Evolutionary conservation across 2,888 invertebrate genomes (phyloP), one percentile per base, ranked within the genome.

Genomic region (Drosophila merina): DNA sequence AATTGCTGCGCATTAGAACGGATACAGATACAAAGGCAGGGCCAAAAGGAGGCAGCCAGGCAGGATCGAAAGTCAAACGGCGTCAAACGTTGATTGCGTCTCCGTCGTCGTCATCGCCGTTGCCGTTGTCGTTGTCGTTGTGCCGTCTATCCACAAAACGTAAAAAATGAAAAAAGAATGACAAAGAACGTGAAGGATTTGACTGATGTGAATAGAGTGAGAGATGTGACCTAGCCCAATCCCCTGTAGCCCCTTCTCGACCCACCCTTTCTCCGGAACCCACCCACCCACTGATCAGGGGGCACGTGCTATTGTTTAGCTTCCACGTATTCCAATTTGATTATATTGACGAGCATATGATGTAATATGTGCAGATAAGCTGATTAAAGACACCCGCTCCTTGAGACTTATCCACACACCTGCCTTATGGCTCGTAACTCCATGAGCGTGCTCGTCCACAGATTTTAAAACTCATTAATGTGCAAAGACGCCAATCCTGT

Each of bases 1-100:
- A 84, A 86, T 80, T 76, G 81, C 76, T 66, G 59, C 57, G 81
- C 86, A 77, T 82, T 80, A 77, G 58, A 74, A 68, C 72, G 86
- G 78, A 77, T 83, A 75, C 70, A 72, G 52, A 69, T 66, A 66
- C 71, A 50, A 64, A 76, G 57, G 55, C 40, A 57, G 58, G 50
- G 57, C 56, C 48, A 50, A 20, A 44, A 56, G 42, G 31, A 64
- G 68, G 47, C 62, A 66, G 52, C 57, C 66, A 56, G 57, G 55
- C 44, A 66, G 75, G 75, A 77, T 83, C 77, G 62, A 75, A 83
- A 77, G 84, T 71, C 83, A 79, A 81, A 74, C 57, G 71, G 54
- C 70, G 59, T 72, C 83, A 82, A 75, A 67, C 72, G 75, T 51
- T 86, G 82, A 82, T 86, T 86, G 86, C 86, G 69, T 68, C 55